Evolutionary conservation across 2,113 vertebrate genomes (phyloP).

Genomic region (Petromus typicus): DNA sequence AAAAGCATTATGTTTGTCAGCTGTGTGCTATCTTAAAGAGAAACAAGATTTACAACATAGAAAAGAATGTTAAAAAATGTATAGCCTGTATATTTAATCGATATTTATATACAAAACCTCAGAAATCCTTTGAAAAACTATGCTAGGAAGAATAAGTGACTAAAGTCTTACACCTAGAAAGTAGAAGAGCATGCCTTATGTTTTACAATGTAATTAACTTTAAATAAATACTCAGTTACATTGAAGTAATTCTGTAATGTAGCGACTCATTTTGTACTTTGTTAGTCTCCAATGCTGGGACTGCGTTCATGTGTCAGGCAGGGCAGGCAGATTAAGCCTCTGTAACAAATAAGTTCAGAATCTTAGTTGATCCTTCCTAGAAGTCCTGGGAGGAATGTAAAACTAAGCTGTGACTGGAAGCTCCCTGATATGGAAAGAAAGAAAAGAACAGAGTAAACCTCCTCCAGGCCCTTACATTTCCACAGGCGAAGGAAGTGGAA

Average conservation of each 20-base stretch:
- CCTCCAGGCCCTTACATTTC: neutral
- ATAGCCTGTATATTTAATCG: neutral
- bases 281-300: neutral
- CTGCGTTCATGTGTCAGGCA: neutral
- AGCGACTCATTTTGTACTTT: neutral
- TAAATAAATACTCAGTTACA: neutral
- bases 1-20: neutral
- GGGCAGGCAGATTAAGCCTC: neutral
- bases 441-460: neutral
- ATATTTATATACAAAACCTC: neutral
- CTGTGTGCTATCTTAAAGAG: neutral
- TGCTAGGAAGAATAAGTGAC: neutral
- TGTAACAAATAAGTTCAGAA: neutral
- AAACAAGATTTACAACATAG: neutral
- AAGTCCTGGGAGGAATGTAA: neutral
- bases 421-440: neutral
- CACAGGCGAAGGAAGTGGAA: neutral
- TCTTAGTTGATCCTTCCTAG: neutral
- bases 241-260: neutral
- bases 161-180: neutral
- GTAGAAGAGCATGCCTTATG: neutral
- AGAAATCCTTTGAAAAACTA: neutral
- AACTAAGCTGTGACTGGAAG: neutral
- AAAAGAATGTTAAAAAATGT: neutral
- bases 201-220: neutral